These are phyloP conservation scores for Drosophila ficusphila DNA, from an alignment of 1,140 invertebrate species.

Conservation along the genomic window DNA sequence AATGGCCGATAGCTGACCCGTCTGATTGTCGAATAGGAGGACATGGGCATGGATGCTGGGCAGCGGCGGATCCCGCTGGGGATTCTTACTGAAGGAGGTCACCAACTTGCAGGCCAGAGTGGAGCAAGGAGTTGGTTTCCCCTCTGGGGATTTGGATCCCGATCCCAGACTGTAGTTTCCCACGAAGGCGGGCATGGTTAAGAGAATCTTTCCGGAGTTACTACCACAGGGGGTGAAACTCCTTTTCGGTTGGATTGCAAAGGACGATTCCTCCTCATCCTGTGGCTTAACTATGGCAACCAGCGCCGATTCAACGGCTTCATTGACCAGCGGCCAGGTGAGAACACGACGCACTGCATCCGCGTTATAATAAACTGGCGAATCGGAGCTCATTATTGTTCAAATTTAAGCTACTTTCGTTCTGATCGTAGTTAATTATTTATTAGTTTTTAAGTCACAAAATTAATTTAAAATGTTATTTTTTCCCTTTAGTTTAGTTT, in stretches of 20 bases:
- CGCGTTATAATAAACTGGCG: conserved; percentile 37
- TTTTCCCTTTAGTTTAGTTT: neutral
- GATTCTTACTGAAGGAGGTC: conserved; percentile 83
- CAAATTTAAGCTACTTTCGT: too few relatives aligned
- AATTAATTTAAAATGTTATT: too few relatives aligned
- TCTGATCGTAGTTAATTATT: too few relatives aligned
- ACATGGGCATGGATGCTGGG: conserved; percentile 84
- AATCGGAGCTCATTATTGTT: conserved; percentile 8
- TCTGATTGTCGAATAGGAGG: conserved; percentile 83
- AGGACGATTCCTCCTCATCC: neutral
- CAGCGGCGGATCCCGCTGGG: conserved; percentile 60
- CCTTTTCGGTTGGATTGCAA: conserved; percentile 50
- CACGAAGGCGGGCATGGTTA: conserved; percentile 85
- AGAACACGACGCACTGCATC: conserved; percentile 53
- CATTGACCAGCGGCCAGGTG: conserved; percentile 65
- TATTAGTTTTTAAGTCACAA: neutral
- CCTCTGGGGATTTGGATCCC: neutral
- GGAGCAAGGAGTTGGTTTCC: conserved; percentile 24
- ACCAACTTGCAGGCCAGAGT: conserved; percentile 85
- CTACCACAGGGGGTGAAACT: conserved; percentile 24
- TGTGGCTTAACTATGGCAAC: conserved; percentile 24
- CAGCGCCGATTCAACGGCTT: conserved; percentile 64
- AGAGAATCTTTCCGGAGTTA: conserved; percentile 41
- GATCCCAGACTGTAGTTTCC: conserved; percentile 61
- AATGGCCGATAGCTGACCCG: conserved; percentile 84